A percentile compares a stretch with the other conserved stretches of the same genome.
These are phyloP conservation scores for Glaucidium brasilianum DNA, from an alignment of 2,113 vertebrate genomes.

Conservation along the genomic window DNA sequence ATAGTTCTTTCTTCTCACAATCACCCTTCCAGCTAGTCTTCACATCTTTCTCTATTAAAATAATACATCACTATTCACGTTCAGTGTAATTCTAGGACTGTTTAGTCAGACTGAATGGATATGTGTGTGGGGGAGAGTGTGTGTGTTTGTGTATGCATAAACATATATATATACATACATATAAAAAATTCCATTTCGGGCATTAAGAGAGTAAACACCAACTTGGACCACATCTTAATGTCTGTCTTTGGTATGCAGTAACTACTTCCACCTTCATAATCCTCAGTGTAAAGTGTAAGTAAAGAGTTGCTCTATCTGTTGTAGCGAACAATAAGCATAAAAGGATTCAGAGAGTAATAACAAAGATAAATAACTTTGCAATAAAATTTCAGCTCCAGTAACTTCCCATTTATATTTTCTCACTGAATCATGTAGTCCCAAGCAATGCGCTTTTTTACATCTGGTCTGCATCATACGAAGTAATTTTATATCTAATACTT, in stretches of 20 bases:
- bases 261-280: neutral
- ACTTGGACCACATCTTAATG: neutral
- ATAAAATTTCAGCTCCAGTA: slow-evolving; percentile 77
- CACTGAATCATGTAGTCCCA: slow-evolving; percentile 61
- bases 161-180: no score
- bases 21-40: neutral
- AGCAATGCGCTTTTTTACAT: slow-evolving; percentile 13
- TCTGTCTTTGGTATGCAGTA: neutral
- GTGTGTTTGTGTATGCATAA: neutral
- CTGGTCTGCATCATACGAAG: slow-evolving; percentile 34
- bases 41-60: neutral
- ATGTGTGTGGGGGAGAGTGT: no score
- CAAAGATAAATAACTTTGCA: slow-evolving; percentile 74
- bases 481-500: slow-evolving; percentile 54
- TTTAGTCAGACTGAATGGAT: neutral
- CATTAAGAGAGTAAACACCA: neutral
- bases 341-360: slow-evolving; percentile 70
- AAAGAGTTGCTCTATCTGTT: slow-evolving; percentile 28
- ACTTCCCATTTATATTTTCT: slow-evolving; percentile 77
- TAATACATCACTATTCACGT: neutral
- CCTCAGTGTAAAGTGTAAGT: slow-evolving; percentile 50
- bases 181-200: neutral
- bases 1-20: neutral
- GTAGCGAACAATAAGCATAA: slow-evolving; percentile 43
- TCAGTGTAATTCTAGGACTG: neutral